Evolutionary conservation across 2,888 invertebrate genomes (phyloP).

Genomic region (Erebia epiphron): DNA sequence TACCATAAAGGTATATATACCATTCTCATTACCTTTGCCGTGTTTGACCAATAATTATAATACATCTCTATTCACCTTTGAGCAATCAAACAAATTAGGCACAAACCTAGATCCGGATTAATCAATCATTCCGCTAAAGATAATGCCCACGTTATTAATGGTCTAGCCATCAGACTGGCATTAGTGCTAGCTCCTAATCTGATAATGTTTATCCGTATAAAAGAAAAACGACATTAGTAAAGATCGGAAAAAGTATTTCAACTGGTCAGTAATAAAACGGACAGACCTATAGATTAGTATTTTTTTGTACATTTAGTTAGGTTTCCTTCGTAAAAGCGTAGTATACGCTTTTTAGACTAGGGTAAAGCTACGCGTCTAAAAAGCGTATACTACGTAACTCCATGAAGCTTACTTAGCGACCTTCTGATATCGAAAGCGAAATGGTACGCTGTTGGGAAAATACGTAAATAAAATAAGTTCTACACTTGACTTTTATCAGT

Average conservation of each 20-base stretch:
- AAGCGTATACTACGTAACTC: no score
- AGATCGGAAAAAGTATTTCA: not conserved
- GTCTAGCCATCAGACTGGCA: conserved; percentile 10
- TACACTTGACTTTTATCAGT: no score
- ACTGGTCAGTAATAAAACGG: not conserved
- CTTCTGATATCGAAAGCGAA: not conserved
- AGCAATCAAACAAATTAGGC: conserved; percentile 1
- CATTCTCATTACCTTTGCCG: not conserved
- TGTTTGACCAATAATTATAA: conserved; percentile 6
- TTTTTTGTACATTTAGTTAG: not conserved
- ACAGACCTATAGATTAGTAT: not conserved
- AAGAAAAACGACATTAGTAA: conserved; percentile 6
- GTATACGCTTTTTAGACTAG: no score
- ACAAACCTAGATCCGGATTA: conserved; percentile 10
- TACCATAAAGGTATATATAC: no score
- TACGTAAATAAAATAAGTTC: no score
- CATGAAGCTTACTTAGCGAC: not conserved
- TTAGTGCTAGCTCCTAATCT: conserved; percentile 13
- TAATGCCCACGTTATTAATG: conserved; percentile 17
- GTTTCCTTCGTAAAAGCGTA: not conserved
- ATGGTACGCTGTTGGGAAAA: no score
- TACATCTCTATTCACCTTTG: conserved; percentile 9
- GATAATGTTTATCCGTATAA: not conserved
- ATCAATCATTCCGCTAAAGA: conserved; percentile 21
- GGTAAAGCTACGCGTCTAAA: no score